Percentiles rank a stretch among this genome's conserved stretches.
These are phyloP conservation scores for Ceyx margarethae DNA, from an alignment of 2,113 vertebrate species.

Conservation along the genomic window DNA sequence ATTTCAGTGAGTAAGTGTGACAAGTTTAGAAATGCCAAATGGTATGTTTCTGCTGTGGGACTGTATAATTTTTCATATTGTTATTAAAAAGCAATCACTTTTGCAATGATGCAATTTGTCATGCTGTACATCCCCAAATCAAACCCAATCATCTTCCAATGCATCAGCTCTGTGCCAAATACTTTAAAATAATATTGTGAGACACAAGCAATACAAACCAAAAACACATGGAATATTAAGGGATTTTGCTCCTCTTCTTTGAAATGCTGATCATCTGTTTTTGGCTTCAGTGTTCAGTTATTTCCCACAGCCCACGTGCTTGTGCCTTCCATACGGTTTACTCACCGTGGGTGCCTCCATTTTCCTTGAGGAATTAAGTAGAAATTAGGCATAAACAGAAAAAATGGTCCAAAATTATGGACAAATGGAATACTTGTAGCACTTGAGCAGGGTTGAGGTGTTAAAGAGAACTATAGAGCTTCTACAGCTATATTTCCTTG, in stretches of 20 bases:
- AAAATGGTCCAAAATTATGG: neutral
- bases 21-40: neutral
- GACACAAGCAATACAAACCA: neutral
- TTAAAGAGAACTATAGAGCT: neutral
- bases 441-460: fast-evolving
- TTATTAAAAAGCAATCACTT: constrained; percentile 11
- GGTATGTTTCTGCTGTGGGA: neutral
- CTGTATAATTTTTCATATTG: neutral
- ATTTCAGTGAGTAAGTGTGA: neutral
- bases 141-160: neutral
- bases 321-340: neutral
- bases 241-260: neutral
- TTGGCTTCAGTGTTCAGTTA: neutral
- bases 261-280: neutral
- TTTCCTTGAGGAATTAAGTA: neutral
- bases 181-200: neutral
- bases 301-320: neutral
- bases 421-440: neutral
- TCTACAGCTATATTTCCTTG: neutral
- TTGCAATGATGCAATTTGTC: neutral
- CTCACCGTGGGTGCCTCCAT: neutral
- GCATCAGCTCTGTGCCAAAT: neutral
- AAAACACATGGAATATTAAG: neutral
- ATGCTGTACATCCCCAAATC: neutral
- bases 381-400: neutral